These are phyloP conservation scores for Trichomycterus rosablanca DNA, from an alignment of 2,113 vertebrate species.

Conservation along the genomic window DNA sequence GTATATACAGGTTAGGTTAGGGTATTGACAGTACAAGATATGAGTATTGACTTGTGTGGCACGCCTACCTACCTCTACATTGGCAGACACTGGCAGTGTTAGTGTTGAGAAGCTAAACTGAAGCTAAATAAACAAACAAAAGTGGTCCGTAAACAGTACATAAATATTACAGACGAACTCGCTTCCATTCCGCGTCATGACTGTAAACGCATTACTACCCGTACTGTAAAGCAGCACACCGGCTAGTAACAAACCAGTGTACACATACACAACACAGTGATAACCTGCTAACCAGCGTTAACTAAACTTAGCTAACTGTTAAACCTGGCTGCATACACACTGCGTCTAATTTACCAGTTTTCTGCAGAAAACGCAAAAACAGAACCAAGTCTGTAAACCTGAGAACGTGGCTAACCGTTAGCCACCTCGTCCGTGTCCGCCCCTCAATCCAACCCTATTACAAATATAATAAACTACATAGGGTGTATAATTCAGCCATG, in stretches of 20 bases:
- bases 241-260: too few relatives aligned
- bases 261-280: not conserved
- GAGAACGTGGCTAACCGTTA: not conserved
- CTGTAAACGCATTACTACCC: not conserved
- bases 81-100: not conserved
- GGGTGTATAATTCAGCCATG: not conserved
- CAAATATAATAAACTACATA: not conserved
- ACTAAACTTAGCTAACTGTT: not conserved
- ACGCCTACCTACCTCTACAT: not conserved
- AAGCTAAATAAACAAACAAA: too few relatives aligned
- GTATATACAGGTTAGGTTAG: too few relatives aligned
- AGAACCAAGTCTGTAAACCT: too few relatives aligned
- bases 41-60: not conserved
- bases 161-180: not conserved
- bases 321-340: too few relatives aligned
- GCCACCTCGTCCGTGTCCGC: not conserved
- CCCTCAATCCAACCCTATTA: not conserved
- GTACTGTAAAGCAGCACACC: not conserved
- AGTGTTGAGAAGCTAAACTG: not conserved
- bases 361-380: too few relatives aligned
- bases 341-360: not conserved
- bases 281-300: too few relatives aligned
- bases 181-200: not conserved
- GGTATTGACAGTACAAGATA: not conserved
- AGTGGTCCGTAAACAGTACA: too few relatives aligned